Base-by-base conservation (phyloP, 1,140 invertebrate genomes). In the Harlomillsia oculata region DNA sequence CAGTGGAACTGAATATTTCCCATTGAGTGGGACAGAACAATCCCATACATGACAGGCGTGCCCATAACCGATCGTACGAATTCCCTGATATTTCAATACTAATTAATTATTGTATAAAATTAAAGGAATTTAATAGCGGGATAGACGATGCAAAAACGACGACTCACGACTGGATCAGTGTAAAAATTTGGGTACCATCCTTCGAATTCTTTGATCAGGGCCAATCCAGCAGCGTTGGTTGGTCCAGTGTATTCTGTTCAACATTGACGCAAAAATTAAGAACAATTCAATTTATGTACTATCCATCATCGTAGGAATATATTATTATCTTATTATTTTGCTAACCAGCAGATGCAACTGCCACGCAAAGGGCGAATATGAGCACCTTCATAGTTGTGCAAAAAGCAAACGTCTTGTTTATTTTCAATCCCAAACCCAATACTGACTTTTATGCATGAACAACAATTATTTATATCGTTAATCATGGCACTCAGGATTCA, bases 151-250 rank as follows among this genome's bases (percentile, higher is more conserved):
- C 30, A 14, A 32, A 43, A 39, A 25, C 13, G 0, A 36, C n/a
- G 26, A 32, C 45, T 50, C 34, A 57, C 56, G 23, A 59, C 56
- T 20, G 61, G 56, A 26, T 63, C 56, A 30, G 36, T 59, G 53
- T 63, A 63, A 26, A 63, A 63, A 39, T 63, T 63, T 1, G 61
- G 56, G 28, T 56, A 62, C 48, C 56, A 63, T 39, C 61, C 61
- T 56, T 63, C 61, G 37, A 58, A 63, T 57, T 63, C 55, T 26
- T 63, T 63, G 4, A 63, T 63, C 14, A 63, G 36, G 21, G 41
- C 25, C 2, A 63, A 5, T 36, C 61, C 61, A 37, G 56, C 61
- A 6, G 34, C 29, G 25, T 48, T 48, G 13, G 45, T 48, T 2
- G 45, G 45, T 34, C 45, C 45, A 20, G 45, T 48, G 29, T 48